Evolutionary conservation across 2,888 invertebrate species (phyloP).

Genomic region (Sminthurinus aureus): DNA sequence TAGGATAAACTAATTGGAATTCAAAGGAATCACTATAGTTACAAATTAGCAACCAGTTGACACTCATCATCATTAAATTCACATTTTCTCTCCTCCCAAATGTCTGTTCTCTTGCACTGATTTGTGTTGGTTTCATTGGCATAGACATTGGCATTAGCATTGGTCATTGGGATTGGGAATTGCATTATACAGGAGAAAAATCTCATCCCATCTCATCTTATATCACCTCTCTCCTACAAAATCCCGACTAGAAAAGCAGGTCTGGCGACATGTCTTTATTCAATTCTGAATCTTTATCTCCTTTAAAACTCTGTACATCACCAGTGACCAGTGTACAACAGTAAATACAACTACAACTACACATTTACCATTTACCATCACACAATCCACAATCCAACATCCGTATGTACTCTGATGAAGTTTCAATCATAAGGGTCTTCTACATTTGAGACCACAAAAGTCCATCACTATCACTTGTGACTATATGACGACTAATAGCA

Average conservation of each 20-base stretch:
- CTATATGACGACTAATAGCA: too few species aligned
- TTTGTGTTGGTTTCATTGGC: constrained; percentile 4
- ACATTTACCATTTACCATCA: background rate
- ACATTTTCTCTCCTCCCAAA: constrained; percentile 30
- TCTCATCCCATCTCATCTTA: too few species aligned
- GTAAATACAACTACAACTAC: background rate
- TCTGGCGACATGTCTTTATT: constrained; percentile 45
- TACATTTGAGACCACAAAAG: too few species aligned
- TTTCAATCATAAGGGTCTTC: too few species aligned
- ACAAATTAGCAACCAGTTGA: constrained; percentile 41
- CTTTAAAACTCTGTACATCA: constrained; percentile 12
- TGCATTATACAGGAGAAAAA: too few species aligned
- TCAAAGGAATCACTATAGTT: constrained; percentile 14
- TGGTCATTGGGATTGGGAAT: background rate
- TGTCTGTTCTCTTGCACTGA: background rate
- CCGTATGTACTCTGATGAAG: too few species aligned
- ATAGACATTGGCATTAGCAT: background rate
- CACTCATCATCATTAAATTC: constrained; percentile 43
- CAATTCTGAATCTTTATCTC: constrained; percentile 35
- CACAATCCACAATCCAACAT: too few species aligned
- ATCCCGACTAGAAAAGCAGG: constrained; percentile 39
- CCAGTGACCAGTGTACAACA: background rate
- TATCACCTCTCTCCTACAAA: background rate
- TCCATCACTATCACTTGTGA: too few species aligned
- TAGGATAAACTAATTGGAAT: constrained; percentile 13